These are phyloP conservation scores for Oryzias curvinotus DNA, from an alignment of 2,113 vertebrate species.

Conservation along the genomic window DNA sequence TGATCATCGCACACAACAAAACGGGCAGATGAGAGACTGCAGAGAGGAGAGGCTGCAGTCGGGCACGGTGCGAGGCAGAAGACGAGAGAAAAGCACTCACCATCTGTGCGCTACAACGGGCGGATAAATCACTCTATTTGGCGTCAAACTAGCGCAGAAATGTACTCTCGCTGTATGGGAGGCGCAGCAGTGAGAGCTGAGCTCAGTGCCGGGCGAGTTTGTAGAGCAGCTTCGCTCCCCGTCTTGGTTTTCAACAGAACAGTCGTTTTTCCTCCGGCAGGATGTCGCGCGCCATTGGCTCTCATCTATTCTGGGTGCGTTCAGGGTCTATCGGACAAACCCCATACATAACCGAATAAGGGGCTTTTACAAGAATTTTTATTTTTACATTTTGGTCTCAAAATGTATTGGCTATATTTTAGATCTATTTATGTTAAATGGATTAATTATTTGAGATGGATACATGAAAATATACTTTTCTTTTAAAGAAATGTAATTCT, in stretches of 20 bases:
- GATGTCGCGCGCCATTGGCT: constrained; percentile 73
- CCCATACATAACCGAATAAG: fast-evolving
- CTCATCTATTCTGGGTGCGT: constrained; percentile 31
- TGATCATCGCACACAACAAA: constrained; percentile 63
- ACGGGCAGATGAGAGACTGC: constrained; percentile 17
- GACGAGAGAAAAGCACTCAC: constrained; percentile 62
- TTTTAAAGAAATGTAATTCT: no score
- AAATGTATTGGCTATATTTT: no score
- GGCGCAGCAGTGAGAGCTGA: constrained; percentile 25
- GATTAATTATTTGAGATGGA: no score
- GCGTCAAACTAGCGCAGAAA: constrained; percentile 17
- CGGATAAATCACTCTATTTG: constrained; percentile 19
- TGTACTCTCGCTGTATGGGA: constrained; percentile 12
- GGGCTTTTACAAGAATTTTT: neutral
- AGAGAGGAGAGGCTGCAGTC: constrained; percentile 44
- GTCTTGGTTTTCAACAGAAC: constrained; percentile 42
- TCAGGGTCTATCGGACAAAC: constrained; percentile 29
- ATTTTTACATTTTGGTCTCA: no score
- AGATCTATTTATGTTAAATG: no score
- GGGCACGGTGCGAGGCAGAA: constrained; percentile 12
- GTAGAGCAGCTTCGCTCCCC: constrained; percentile 34
- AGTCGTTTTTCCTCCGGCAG: constrained; percentile 43
- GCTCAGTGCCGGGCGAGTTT: constrained; percentile 49
- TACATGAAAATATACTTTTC: no score
- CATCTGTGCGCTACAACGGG: constrained; percentile 66